Base-by-base conservation (phyloP, 2,113 vertebrate genomes). In the Elanus axillaris region DNA sequence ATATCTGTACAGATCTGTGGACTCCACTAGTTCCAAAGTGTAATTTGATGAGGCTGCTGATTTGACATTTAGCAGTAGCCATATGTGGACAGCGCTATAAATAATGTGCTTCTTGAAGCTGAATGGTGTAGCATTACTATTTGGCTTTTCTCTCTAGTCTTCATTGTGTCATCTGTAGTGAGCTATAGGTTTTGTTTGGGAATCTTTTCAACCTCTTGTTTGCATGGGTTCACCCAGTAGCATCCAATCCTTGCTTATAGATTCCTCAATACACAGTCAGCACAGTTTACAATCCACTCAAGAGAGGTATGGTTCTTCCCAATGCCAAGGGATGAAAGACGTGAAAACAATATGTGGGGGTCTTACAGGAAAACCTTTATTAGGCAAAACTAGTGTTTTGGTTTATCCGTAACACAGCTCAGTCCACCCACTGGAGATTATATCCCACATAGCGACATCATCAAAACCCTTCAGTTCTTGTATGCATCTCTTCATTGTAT, bases 101-200 rank as follows among this genome's bases (percentile, higher is more conserved):
- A 97, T 96, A 96, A 96, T 97, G 90, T 98, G 97, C 96, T 98
- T 98, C 96, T 97, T 81, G 92, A 98, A 98, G 97, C 98, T 98
- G 98, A 98, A 98, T 98, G 99, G 98, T 98, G 98, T 96, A 97
- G 98, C 98, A 98, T 98, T 98, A 98, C 98, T 98, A 94, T 98
- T 98, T 98, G 96, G 98, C 98, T 98, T 98, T 98, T 99, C 98
- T 99, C 98, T 98, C 98, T 93, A 98, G 99, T 98, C 98, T 98
- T 99, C 98, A 99, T 98, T 99, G 99, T 99, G 99, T 99, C 98
- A 99, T 99, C 98, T 98, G 98, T 99, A 99, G 99, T 99, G 98
- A 99, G 98, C 98, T 99, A 96, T 99, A 99, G 98, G 98, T 98
- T 98, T 99, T 99, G 98, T 98, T 98, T 98, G 98, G 99, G 98